phyloP scores from a whole-genome alignment of 2,888 invertebrate genomes.

The Eupithecia centaureata region DNA sequence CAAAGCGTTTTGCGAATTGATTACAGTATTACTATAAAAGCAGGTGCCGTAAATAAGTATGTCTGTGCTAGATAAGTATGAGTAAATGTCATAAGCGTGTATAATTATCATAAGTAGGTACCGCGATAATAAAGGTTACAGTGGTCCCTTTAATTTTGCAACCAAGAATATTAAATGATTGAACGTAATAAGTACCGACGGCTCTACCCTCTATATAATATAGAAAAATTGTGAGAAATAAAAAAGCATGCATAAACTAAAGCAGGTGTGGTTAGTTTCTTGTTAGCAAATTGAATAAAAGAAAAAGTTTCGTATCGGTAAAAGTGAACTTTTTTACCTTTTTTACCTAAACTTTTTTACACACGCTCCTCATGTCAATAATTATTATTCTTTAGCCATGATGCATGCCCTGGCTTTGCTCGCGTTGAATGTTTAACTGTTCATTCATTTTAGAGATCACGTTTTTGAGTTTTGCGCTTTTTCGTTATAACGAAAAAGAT shows the following conservation, averaged over 20 bases:
- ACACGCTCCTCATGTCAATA: too few relatives aligned
- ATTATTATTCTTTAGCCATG: too few relatives aligned
- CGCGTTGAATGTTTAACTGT: too few relatives aligned
- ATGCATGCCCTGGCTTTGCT: too few relatives aligned
- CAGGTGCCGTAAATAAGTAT: not conserved
- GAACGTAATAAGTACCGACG: constrained; percentile 11
- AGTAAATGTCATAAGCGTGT: not conserved
- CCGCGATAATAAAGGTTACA: not conserved
- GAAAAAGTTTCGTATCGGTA: too few relatives aligned
- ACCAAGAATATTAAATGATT: constrained; percentile 8
- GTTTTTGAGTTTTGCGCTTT: too few relatives aligned
- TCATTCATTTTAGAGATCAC: too few relatives aligned
- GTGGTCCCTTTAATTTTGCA: constrained; percentile 13
- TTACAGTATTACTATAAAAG: constrained; percentile 6
- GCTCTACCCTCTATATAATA: not conserved
- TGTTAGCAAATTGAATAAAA: not conserved
- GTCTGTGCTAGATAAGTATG: not conserved
- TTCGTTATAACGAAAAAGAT: too few relatives aligned
- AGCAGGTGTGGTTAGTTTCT: not conserved
- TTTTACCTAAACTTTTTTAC: too few relatives aligned
- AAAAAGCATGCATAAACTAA: not conserved
- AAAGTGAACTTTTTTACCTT: too few relatives aligned
- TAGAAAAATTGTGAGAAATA: constrained; percentile 7
- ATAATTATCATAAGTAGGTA: constrained; percentile 1
- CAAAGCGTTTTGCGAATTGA: constrained; percentile 1